phyloP scores from a whole-genome alignment of 2,113 vertebrate genomes.

The Sinosuthora webbiana region DNA sequence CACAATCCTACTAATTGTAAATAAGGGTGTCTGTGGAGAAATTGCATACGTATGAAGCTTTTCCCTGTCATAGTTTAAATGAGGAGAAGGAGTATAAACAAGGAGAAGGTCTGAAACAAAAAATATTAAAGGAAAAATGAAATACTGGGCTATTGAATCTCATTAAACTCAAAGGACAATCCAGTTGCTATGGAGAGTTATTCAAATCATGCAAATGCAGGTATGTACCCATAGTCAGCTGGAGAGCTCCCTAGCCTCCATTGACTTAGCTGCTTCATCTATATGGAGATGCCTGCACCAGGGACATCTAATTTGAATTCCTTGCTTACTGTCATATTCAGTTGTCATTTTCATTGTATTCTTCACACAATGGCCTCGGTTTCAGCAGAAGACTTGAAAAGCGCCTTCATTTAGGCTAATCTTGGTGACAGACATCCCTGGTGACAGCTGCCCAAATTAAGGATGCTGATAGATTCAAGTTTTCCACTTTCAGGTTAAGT shows the following conservation, averaged over 20 bases:
- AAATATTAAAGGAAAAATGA: neutral
- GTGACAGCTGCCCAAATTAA: neutral
- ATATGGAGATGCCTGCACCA: neutral
- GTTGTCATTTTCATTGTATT: neutral
- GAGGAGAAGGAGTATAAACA: neutral
- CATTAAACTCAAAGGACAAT: neutral
- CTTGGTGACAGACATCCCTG: neutral
- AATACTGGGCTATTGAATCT: neutral
- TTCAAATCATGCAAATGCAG: neutral
- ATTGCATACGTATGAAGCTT: neutral
- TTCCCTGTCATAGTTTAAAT: neutral
- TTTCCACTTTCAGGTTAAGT: neutral
- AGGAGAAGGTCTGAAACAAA: neutral
- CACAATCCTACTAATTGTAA: neutral
- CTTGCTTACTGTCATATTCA: neutral
- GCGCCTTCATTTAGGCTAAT: neutral
- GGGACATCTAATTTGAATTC: neutral
- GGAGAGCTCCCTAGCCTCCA: neutral
- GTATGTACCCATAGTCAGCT: fast-evolving
- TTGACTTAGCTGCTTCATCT: neutral
- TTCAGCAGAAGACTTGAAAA: neutral
- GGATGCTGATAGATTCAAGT: neutral
- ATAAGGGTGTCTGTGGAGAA: neutral
- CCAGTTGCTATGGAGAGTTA: neutral
- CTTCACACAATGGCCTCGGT: neutral